Evolutionary conservation across 53 echinoderm and acorn worm species (phyloP).

Genomic region (Temnopleurus reevesii): DNA sequence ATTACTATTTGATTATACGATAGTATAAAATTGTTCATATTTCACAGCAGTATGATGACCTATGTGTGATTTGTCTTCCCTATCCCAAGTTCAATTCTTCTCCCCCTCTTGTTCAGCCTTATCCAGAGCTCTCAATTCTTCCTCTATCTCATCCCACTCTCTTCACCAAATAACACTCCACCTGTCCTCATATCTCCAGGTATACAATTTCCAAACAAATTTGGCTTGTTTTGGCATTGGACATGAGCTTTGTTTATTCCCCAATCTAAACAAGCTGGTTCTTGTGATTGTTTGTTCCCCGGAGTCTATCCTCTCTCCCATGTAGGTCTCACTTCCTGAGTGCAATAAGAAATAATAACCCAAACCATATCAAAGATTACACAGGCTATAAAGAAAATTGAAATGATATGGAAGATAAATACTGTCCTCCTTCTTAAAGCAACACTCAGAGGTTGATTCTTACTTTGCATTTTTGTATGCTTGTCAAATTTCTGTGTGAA

Average conservation of each 20-base stretch:
- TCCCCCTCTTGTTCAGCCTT: neutral
- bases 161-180: constrained; percentile 15
- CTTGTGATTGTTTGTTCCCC: constrained; percentile 59
- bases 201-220: constrained; percentile 62
- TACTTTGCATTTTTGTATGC: too few species aligned
- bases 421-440: neutral
- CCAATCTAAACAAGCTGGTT: constrained; percentile 48
- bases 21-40: too few species aligned
- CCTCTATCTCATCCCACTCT: neutral
- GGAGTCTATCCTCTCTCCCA: constrained; percentile 44
- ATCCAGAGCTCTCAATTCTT: neutral
- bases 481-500: too few species aligned
- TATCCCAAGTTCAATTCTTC: too few species aligned
- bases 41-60: too few species aligned
- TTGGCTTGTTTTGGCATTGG: constrained; percentile 59
- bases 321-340: constrained; percentile 41
- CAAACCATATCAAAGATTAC: constrained; percentile 1
- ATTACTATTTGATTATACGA: too few species aligned
- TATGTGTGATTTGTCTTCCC: too few species aligned
- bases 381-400: constrained; percentile 45
- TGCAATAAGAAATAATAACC: neutral
- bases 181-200: constrained; percentile 48
- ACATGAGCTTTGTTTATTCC: constrained; percentile 58
- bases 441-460: neutral
- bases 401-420: constrained; percentile 29